Evolutionary conservation across 2,888 invertebrate genomes (phyloP).

Genomic region (Thelaira solivaga): DNA sequence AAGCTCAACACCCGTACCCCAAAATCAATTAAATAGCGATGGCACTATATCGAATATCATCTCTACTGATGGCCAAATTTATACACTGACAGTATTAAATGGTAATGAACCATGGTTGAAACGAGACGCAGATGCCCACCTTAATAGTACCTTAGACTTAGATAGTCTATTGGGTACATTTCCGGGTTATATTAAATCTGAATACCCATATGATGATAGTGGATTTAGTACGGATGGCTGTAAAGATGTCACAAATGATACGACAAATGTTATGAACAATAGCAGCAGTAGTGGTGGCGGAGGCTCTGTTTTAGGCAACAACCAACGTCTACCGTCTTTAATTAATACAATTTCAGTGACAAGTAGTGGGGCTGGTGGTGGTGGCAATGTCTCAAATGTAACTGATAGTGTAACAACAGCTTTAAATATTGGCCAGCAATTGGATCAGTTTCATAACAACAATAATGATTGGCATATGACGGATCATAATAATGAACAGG

Average conservation of each 20-base stretch:
- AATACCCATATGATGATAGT: conserved; percentile 87
- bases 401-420: conserved; percentile 57
- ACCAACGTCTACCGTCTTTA: conserved; percentile 71
- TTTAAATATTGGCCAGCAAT: conserved; percentile 77
- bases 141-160: conserved; percentile 83
- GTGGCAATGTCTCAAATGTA: conserved; percentile 50
- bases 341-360: conserved; percentile 72
- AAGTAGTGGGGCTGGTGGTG: conserved; percentile 63
- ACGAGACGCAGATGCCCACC: conserved; percentile 79
- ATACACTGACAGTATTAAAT: conserved; percentile 91
- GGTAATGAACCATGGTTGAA: conserved; percentile 84
- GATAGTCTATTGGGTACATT: conserved; percentile 88
- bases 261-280: conserved; percentile 60
- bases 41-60: conserved; percentile 71
- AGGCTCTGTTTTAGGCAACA: conserved; percentile 51
- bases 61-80: conserved; percentile 87
- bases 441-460: conserved; percentile 81
- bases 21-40: conserved; percentile 68
- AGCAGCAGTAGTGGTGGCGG: conserved; percentile 48
- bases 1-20: conserved; percentile 65
- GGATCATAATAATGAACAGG: conserved; percentile 82
- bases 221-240: conserved; percentile 82
- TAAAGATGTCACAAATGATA: conserved; percentile 73
- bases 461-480: conserved; percentile 90
- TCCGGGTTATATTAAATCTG: conserved; percentile 83